Evolutionary conservation across 2,113 vertebrate genomes (phyloP), one percentile per base, ranked within the genome.

Genomic region (Phrynocephalus versicolor): DNA sequence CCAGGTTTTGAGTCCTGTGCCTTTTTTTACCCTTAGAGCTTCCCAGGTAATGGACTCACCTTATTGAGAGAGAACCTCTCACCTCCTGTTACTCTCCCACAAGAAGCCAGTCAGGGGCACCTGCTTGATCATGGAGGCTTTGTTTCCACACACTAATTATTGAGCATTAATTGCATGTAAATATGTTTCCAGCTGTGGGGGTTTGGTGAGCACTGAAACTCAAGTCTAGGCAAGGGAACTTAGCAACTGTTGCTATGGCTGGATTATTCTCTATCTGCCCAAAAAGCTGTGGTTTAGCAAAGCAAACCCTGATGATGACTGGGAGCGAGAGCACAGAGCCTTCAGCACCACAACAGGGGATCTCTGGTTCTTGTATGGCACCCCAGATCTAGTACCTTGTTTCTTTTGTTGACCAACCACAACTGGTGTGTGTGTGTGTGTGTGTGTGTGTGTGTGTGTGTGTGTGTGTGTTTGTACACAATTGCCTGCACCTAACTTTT

Each of bases 101-200:
- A 0, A 0, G 0, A 65, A 27, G 60, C 60, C 60, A 37, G 39
- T 3, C 27, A 67, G 39, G 0, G 15, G 62, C 74, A 23, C 9
- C 18, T 77, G 0, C 0, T 0, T 27, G 67, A 85, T 87, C n/a
- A 2, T 23, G 0, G 81, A 78, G 79, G 71, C 78, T 88, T 39
- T 85, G 79, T 90, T 91, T 86, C 86, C 88, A 84, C 82, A 87
- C 78, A 6, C 2, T 77, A 86, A 91, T 93, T 94, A 92, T 92
- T 91, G 90, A 94, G 89, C 45, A 89, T 90, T 94, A 93, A 95
- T 94, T 92, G 91, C 92, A 84, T 93, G 89, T 91, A 93, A 94
- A 94, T 80, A 88, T 58, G 88, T 87, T 85, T 81, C 89, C 25
- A 8, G 88, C 93, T 94, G 92, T 15, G 0, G 84, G 79, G 6